These are phyloP conservation scores for Trachops cirrhosus DNA, from an alignment of 2,797 vertebrate genomes.

Conservation along the genomic window DNA sequence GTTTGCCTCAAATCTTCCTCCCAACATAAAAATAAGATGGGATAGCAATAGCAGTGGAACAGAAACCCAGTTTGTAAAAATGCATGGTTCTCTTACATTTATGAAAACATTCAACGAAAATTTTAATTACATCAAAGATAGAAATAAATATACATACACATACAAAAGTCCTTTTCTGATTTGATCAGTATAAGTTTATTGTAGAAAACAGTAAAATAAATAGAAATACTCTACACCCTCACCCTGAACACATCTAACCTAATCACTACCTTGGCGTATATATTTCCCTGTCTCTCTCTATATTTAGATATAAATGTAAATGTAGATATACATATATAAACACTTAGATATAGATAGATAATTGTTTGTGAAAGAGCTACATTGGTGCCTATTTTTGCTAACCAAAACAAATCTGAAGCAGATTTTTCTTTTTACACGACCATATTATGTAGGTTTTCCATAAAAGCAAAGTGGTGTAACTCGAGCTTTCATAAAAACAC, in stretches of 20 bases:
- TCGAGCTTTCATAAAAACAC: not conserved
- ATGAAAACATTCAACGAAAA: not conserved
- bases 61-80: slow-evolving; percentile 29
- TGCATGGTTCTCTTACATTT: not conserved
- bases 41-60: not conserved
- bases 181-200: not conserved
- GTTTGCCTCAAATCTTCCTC: slow-evolving; percentile 24
- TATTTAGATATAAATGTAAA: not conserved
- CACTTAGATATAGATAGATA: not conserved
- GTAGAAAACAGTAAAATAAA: not conserved
- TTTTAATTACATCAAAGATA: slow-evolving; percentile 36
- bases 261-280: not conserved
- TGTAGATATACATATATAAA: not conserved
- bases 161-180: not conserved
- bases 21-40: slow-evolving; percentile 31
- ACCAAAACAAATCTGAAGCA: not conserved
- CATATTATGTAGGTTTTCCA: not conserved
- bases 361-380: not conserved
- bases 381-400: not conserved
- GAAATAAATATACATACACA: not conserved
- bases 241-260: not conserved
- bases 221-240: not conserved
- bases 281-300: not conserved
- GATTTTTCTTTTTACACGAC: not conserved
- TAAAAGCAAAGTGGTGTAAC: not conserved